A percentile compares a stretch with the other conserved stretches of the same genome.
Conservation (phyloP, 2,797 vertebrate species). For the Enteromius mattozi region DNA sequence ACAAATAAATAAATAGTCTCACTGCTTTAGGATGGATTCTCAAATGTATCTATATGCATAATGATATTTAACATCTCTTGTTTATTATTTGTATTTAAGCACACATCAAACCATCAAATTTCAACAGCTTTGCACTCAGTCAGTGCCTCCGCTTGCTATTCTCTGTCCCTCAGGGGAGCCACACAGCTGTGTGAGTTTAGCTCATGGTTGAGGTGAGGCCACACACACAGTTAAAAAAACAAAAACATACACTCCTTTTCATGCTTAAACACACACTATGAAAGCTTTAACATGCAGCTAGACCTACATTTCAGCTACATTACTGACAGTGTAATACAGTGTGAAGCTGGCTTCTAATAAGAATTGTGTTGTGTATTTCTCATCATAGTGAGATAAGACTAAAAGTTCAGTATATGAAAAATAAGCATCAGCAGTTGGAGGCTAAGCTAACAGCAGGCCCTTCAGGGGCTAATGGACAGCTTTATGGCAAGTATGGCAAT, state of each 20-base stretch:
- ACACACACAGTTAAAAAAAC: conserved; percentile 33
- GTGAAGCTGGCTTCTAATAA: background rate
- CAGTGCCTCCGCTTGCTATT: conserved; percentile 32
- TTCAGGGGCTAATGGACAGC: background rate
- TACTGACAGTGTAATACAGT: background rate
- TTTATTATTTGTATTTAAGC: background rate
- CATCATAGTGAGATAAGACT: background rate
- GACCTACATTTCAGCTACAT: background rate
- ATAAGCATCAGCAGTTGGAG: background rate
- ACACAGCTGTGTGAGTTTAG: conserved; percentile 57
- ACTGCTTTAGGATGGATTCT: background rate
- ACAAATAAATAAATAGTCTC: background rate
- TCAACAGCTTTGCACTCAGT: conserved; percentile 19
- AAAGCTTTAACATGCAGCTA: background rate
- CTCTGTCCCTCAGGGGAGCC: conserved; percentile 44
- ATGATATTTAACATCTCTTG: background rate
- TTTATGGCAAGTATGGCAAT: too few relatives aligned
- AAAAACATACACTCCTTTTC: background rate
- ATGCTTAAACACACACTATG: background rate
- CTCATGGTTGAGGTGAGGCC: conserved; percentile 52
- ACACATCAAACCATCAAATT: background rate
- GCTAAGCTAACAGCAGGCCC: background rate
- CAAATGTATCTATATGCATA: background rate
- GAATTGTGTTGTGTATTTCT: background rate
- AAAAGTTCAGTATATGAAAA: background rate